These are phyloP conservation scores for Onchidella celtica DNA, from an alignment of 2,888 invertebrate species.

Conservation along the genomic window DNA sequence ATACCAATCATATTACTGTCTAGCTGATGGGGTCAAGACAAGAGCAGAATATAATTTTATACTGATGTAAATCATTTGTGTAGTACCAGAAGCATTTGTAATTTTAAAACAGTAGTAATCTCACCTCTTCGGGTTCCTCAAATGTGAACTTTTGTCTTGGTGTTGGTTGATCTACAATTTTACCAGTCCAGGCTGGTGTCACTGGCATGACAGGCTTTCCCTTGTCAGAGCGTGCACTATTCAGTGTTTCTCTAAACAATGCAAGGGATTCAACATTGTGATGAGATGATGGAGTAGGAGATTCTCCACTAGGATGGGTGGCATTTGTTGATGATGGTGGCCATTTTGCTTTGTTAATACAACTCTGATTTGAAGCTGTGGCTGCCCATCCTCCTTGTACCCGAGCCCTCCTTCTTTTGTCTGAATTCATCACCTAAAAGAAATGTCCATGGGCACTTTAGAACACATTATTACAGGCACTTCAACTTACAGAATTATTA, in stretches of 20 bases:
- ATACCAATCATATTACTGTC: too few relatives aligned
- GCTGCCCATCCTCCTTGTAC: constrained; percentile 76
- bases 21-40: too few relatives aligned
- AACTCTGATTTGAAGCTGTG: constrained; percentile 47
- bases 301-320: neutral
- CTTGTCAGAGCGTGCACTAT: constrained; percentile 63
- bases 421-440: constrained; percentile 57
- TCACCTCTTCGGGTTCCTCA: constrained; percentile 63
- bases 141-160: constrained; percentile 64
- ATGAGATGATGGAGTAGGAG: neutral
- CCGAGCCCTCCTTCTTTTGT: constrained; percentile 65
- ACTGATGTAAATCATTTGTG: too few relatives aligned
- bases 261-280: neutral
- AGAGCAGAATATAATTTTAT: too few relatives aligned
- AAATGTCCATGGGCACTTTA: too few relatives aligned
- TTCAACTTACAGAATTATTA: too few relatives aligned
- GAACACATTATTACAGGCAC: too few relatives aligned
- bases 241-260: neutral
- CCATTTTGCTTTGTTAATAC: neutral
- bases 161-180: constrained; percentile 63
- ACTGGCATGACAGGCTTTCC: constrained; percentile 60
- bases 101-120: too few relatives aligned
- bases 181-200: constrained; percentile 66
- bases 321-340: neutral
- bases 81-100: too few relatives aligned